A percentile compares a stretch with the other conserved stretches of the same genome.
phyloP scores from a whole-genome alignment of 2,113 vertebrate species.

The Brienomyrus longianalis region DNA sequence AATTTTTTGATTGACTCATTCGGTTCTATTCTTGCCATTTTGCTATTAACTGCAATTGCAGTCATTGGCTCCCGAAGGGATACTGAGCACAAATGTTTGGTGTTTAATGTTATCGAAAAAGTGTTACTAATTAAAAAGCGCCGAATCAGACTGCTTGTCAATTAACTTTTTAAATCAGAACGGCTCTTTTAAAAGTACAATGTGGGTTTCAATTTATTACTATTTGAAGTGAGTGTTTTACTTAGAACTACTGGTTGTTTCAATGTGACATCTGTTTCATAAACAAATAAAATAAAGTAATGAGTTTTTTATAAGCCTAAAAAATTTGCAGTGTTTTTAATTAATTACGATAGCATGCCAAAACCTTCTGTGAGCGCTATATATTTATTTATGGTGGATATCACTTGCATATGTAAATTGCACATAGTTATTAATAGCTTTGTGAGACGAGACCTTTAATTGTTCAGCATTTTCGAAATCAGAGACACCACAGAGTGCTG shows the following conservation, averaged over 20 bases:
- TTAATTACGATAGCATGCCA: background rate
- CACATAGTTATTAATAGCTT: background rate
- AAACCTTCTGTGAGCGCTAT: background rate
- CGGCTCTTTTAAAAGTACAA: background rate
- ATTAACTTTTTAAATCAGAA: background rate
- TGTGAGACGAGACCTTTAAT: background rate
- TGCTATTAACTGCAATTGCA: background rate
- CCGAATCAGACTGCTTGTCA: background rate
- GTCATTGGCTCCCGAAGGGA: background rate
- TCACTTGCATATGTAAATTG: conserved; percentile 9
- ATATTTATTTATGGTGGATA: background rate
- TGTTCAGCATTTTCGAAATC: background rate
- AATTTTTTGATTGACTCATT: background rate
- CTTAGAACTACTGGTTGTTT: background rate
- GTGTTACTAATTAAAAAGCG: background rate
- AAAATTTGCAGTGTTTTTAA: background rate
- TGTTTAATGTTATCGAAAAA: background rate
- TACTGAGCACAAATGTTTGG: background rate
- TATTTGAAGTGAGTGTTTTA: background rate
- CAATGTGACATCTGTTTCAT: background rate
- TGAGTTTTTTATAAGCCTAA: background rate
- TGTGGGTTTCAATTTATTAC: background rate
- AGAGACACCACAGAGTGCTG: background rate
- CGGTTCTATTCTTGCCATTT: background rate
- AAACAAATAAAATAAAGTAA: background rate